Evolutionary conservation across 2,888 invertebrate species (phyloP).

Genomic region (Xylota segnis): DNA sequence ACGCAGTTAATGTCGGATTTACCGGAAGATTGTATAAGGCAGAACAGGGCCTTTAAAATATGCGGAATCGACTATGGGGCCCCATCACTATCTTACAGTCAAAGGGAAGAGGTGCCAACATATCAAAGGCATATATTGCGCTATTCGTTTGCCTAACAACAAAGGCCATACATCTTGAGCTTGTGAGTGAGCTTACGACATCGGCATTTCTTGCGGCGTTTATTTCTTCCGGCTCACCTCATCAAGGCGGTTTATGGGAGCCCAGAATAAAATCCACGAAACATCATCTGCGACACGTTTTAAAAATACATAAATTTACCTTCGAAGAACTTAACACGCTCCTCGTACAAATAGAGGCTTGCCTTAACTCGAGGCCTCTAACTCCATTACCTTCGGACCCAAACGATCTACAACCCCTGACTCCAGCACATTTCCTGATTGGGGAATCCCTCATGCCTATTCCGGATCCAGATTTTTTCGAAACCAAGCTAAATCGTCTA

Average conservation of each 20-base stretch:
- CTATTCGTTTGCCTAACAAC: constrained; percentile 39
- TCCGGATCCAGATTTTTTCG: background rate
- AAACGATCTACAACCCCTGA: constrained; percentile 2
- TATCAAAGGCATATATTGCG: constrained; percentile 8
- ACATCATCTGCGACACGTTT: constrained; percentile 16
- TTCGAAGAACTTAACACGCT: constrained; percentile 43
- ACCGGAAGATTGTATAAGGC: background rate
- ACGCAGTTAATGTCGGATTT: constrained; percentile 4
- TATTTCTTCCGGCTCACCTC: constrained; percentile 27
- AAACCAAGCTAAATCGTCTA: constrained; percentile 15
- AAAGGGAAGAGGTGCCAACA: constrained; percentile 4
- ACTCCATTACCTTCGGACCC: constrained; percentile 20
- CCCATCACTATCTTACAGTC: background rate
- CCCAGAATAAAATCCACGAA: constrained; percentile 27
- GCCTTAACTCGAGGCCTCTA: constrained; percentile 28
- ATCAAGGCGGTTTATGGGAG: constrained; percentile 32
- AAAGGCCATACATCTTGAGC: constrained; percentile 27
- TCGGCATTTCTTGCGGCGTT: constrained; percentile 33
- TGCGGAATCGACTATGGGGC: constrained; percentile 2
- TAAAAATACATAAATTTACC: constrained; percentile 34
- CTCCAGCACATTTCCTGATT: constrained; percentile 1
- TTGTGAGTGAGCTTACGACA: constrained; percentile 36
- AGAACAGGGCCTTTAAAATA: background rate
- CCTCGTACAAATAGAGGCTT: constrained; percentile 24
- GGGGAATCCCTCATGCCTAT: background rate